A percentile compares a stretch with the other conserved stretches of the same genome.
These are phyloP conservation scores for Polypterus bichir DNA, from an alignment of 2,113 vertebrate genomes.

Conservation along the genomic window DNA sequence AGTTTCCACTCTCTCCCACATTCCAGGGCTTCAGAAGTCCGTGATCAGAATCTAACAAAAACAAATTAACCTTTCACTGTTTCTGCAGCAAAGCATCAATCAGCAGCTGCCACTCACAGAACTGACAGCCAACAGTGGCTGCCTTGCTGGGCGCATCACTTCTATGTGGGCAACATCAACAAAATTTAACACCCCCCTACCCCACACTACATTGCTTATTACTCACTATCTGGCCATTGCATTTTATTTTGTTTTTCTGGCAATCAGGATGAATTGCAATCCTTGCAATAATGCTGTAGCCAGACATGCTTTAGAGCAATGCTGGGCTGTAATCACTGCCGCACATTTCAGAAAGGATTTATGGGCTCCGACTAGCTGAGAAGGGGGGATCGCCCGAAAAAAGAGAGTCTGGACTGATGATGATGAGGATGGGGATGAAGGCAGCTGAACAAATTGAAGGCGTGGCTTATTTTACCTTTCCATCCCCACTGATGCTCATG, in stretches of 20 bases:
- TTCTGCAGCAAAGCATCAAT: slow-evolving; percentile 21
- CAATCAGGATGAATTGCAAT: slow-evolving; percentile 27
- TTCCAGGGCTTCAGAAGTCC: slow-evolving; percentile 10
- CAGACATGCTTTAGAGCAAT: slow-evolving; percentile 27
- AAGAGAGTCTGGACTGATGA: too few species aligned
- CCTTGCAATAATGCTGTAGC: slow-evolving; percentile 22
- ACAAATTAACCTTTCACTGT: slow-evolving; percentile 30
- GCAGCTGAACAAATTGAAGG: too few species aligned
- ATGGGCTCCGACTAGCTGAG: slow-evolving; percentile 24
- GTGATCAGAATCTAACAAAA: slow-evolving; percentile 28
- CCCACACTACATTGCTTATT: neutral
- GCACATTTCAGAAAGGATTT: slow-evolving; percentile 39
- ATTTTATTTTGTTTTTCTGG: slow-evolving; percentile 13
- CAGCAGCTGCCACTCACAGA: neutral
- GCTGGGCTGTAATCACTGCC: slow-evolving; percentile 28
- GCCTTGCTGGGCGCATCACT: neutral
- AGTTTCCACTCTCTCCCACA: neutral
- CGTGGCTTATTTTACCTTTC: too few species aligned
- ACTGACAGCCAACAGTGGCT: slow-evolving; percentile 5
- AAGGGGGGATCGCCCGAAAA: too few species aligned
- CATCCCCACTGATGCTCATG: too few species aligned
- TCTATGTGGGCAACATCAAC: slow-evolving; percentile 16
- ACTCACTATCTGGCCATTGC: slow-evolving; percentile 16
- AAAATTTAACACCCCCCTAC: slow-evolving; percentile 17
- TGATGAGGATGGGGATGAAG: too few species aligned